Evolutionary conservation across 2,113 vertebrate species (phyloP).

Genomic region (Semnopithecus entellus): DNA sequence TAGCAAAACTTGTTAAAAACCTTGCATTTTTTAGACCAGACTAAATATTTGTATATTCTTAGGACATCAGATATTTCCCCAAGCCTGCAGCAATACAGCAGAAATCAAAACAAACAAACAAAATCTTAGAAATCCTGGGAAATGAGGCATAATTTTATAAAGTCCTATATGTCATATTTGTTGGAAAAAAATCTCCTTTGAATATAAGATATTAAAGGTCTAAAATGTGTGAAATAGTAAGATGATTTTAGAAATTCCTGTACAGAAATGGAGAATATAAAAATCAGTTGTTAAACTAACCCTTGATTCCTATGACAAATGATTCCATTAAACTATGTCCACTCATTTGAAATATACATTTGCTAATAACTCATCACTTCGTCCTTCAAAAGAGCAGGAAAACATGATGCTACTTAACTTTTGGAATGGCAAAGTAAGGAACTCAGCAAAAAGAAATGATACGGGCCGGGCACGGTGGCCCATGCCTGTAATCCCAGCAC

Average conservation of each 20-base stretch:
- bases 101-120: background rate
- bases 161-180: background rate
- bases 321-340: background rate
- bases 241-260: background rate
- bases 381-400: background rate
- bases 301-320: background rate
- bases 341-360: background rate
- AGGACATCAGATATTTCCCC: background rate
- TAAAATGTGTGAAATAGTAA: background rate
- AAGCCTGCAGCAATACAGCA: background rate
- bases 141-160: background rate
- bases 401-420: background rate
- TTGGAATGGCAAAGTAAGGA: background rate
- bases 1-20: background rate
- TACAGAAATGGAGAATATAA: background rate
- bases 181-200: background rate
- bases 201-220: background rate
- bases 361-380: background rate
- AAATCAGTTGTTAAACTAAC: background rate
- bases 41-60: background rate
- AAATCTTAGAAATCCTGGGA: background rate
- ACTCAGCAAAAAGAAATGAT: background rate
- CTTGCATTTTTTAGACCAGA: background rate
- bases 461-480: no score
- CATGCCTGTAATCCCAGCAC: no score